These are phyloP conservation scores for Acleris sparsana DNA, from an alignment of 2,888 invertebrate species.

Conservation along the genomic window DNA sequence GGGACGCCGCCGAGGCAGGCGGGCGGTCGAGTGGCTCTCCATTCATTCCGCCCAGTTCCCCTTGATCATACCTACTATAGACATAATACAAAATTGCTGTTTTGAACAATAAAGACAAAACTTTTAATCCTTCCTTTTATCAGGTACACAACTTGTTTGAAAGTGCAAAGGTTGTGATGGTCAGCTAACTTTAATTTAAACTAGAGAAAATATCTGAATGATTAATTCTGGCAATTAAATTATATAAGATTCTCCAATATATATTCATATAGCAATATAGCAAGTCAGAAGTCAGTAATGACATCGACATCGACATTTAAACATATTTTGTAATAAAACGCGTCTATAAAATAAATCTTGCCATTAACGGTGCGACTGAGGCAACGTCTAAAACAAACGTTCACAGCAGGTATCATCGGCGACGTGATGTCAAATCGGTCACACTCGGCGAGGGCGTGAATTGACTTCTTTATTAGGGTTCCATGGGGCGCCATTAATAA, in stretches of 20 bases:
- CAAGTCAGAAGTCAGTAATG: constrained; percentile 21
- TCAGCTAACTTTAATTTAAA: too few relatives aligned
- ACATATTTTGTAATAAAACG: constrained; percentile 21
- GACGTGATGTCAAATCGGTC: constrained; percentile 63
- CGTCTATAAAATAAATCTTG: constrained; percentile 24
- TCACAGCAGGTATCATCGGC: constrained; percentile 67
- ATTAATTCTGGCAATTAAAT: not conserved
- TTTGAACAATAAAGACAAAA: too few relatives aligned
- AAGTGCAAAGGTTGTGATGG: too few relatives aligned
- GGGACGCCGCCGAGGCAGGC: too few relatives aligned
- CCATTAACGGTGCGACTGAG: constrained; percentile 31
- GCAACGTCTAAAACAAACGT: constrained; percentile 56
- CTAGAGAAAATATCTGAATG: not conserved
- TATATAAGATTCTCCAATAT: constrained; percentile 6
- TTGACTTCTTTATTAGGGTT: constrained; percentile 60
- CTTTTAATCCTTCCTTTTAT: too few relatives aligned
- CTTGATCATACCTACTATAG: too few relatives aligned
- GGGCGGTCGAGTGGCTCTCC: too few relatives aligned
- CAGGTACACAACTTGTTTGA: too few relatives aligned
- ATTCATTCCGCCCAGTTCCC: too few relatives aligned
- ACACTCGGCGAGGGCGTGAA: constrained; percentile 56
- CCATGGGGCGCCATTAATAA: constrained; percentile 37
- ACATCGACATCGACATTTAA: constrained; percentile 5
- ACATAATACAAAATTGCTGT: too few relatives aligned
- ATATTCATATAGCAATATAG: constrained; percentile 8